phyloP scores from a whole-genome alignment of 1,140 invertebrate genomes.

The Lethocerus indicus region DNA sequence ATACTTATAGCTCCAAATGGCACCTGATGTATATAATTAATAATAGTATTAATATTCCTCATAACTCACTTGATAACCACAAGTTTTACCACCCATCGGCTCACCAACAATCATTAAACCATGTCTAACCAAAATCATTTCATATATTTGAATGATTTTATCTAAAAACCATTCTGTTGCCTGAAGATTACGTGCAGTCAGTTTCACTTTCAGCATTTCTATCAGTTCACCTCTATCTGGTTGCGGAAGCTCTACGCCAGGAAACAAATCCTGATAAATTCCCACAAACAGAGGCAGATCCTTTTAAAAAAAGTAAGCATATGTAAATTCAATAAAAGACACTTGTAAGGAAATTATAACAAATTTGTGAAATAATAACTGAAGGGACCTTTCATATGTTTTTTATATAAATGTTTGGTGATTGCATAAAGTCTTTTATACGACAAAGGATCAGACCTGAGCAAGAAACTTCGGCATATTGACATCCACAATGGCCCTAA shows the following conservation, averaged over 20 bases:
- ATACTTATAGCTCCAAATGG: too few relatives aligned
- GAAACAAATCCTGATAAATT: slow-evolving; percentile 87
- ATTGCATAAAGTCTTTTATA: not conserved
- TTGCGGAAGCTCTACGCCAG: slow-evolving; percentile 49
- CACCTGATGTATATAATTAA: too few relatives aligned
- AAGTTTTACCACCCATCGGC: slow-evolving; percentile 53
- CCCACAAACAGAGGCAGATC: slow-evolving; percentile 81
- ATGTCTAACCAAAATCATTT: slow-evolving; percentile 72
- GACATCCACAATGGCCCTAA: slow-evolving; percentile 76
- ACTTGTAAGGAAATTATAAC: not conserved
- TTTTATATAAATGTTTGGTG: not conserved
- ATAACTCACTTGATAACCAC: slow-evolving; percentile 46
- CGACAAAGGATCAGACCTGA: slow-evolving; percentile 25
- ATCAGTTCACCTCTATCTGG: slow-evolving; percentile 40
- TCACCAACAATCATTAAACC: slow-evolving; percentile 70
- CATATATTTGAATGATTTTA: slow-evolving; percentile 60
- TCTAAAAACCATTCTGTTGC: slow-evolving; percentile 45
- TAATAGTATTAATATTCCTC: too few relatives aligned
- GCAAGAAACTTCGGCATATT: slow-evolving; percentile 85
- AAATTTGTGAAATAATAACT: too few relatives aligned
- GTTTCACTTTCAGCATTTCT: slow-evolving; percentile 17
- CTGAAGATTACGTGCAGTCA: slow-evolving; percentile 42
- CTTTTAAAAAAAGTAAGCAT: slow-evolving; percentile 51
- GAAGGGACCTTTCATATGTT: not conserved
- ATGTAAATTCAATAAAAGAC: not conserved